phyloP scores from a whole-genome alignment of 64 coral and sea anemone species.

The Acropora yongei region DNA sequence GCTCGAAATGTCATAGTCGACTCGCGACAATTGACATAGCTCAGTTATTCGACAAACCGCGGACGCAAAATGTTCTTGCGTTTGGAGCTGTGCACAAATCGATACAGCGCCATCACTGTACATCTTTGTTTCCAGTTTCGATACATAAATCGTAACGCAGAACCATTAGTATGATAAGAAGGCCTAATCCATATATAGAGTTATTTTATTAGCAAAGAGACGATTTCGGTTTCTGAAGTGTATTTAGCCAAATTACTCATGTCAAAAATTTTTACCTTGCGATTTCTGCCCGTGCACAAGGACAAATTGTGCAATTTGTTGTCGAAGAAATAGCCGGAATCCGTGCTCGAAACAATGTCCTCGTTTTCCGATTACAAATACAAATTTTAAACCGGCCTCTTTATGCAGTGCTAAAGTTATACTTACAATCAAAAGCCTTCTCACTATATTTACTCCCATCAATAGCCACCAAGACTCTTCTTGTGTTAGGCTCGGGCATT shows the following conservation, averaged over 20 bases:
- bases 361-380: not conserved
- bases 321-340: not conserved
- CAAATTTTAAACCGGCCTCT: not conserved
- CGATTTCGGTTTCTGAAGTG: not conserved
- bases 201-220: too few species aligned
- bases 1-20: too few species aligned
- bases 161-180: too few species aligned
- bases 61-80: not conserved
- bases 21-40: too few species aligned
- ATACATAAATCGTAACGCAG: too few species aligned
- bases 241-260: not conserved
- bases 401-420: not conserved
- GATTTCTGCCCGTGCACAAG: not conserved
- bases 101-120: not conserved
- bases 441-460: constrained; percentile 68
- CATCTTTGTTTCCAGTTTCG: not conserved
- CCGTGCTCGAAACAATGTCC: not conserved
- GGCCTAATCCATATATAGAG: too few species aligned
- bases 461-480: constrained; percentile 49
- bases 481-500: constrained; percentile 10
- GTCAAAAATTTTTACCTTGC: not conserved
- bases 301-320: not conserved
- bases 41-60: too few species aligned
- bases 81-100: not conserved
- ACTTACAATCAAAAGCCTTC: constrained; percentile 71